These are phyloP conservation scores for Elysia crispata DNA, from an alignment of 2,888 invertebrate genomes.

Conservation along the genomic window DNA sequence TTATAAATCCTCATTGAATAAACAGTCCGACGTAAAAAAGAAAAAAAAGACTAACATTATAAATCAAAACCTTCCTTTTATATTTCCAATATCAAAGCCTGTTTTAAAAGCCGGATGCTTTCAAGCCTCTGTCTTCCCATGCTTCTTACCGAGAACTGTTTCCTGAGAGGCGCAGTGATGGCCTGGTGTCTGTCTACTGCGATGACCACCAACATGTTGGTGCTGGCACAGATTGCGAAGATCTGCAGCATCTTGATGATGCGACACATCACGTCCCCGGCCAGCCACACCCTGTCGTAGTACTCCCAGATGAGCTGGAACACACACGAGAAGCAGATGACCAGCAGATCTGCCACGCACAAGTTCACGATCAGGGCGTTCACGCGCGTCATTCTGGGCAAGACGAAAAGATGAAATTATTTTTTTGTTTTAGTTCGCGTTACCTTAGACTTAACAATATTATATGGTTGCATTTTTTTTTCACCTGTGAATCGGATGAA, in stretches of 20 bases:
- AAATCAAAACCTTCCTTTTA: too few relatives aligned
- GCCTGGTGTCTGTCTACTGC: constrained; percentile 77
- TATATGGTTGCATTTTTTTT: too few relatives aligned
- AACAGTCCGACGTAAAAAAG: too few relatives aligned
- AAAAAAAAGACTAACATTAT: too few relatives aligned
- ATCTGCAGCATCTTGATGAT: constrained; percentile 75
- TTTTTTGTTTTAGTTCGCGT: too few relatives aligned
- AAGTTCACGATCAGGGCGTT: constrained; percentile 75
- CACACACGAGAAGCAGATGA: constrained; percentile 71
- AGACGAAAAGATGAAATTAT: neutral
- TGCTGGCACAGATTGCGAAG: constrained; percentile 74
- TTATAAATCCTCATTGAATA: too few relatives aligned
- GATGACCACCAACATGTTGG: constrained; percentile 76
- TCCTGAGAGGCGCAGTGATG: constrained; percentile 74
- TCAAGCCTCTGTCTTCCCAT: too few relatives aligned
- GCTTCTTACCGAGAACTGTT: constrained; percentile 69
- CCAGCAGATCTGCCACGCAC: constrained; percentile 73
- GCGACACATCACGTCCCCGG: constrained; percentile 74
- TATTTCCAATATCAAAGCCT: too few relatives aligned
- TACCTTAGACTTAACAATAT: too few relatives aligned
- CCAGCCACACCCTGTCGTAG: constrained; percentile 71
- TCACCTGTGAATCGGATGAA: too few relatives aligned
- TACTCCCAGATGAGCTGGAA: constrained; percentile 76
- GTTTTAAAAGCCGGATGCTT: too few relatives aligned
- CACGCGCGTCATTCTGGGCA: constrained; percentile 62